phyloP scores from a whole-genome alignment of 2,888 invertebrate genomes.

The Actias luna region DNA sequence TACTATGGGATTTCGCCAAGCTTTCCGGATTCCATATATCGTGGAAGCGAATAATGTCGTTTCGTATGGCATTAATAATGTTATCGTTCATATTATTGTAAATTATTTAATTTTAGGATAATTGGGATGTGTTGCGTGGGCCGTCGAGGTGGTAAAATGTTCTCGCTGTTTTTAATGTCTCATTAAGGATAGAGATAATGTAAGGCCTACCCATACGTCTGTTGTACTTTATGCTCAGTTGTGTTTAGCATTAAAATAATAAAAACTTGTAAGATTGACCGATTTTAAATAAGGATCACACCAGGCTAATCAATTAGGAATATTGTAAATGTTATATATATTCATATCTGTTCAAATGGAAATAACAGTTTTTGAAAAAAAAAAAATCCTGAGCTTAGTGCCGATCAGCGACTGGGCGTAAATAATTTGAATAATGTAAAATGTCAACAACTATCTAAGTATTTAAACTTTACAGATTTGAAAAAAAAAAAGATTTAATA shows the following conservation, averaged over 20 bases:
- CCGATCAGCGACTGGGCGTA: not conserved
- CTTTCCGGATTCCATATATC: slow-evolving; percentile 20
- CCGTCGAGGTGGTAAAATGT: slow-evolving; percentile 37
- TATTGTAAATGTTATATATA: not conserved
- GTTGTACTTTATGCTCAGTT: slow-evolving; percentile 78
- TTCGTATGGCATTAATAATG: slow-evolving; percentile 64
- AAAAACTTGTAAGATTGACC: slow-evolving; percentile 16
- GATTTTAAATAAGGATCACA: slow-evolving; percentile 10
- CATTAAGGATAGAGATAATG: slow-evolving; percentile 4
- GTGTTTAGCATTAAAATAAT: slow-evolving; percentile 63
- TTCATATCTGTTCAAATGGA: not conserved
- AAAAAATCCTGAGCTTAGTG: not conserved
- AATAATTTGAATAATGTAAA: not conserved
- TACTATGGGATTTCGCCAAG: not conserved
- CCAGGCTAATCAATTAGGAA: not conserved
- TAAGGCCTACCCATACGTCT: slow-evolving; percentile 52
- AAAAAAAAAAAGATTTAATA: not conserved
- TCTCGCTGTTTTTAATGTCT: slow-evolving; percentile 42
- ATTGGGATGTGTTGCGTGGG: slow-evolving; percentile 47
- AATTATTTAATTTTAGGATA: slow-evolving; percentile 70
- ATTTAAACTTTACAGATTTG: not conserved
- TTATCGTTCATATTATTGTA: slow-evolving; percentile 70
- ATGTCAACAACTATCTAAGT: not conserved
- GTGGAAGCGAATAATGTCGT: not conserved
- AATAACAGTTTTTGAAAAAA: not conserved